Percentiles rank a stretch among this genome's conserved stretches.
phyloP scores from a whole-genome alignment of 2,888 invertebrate species.

The Andrena flavipes region DNA sequence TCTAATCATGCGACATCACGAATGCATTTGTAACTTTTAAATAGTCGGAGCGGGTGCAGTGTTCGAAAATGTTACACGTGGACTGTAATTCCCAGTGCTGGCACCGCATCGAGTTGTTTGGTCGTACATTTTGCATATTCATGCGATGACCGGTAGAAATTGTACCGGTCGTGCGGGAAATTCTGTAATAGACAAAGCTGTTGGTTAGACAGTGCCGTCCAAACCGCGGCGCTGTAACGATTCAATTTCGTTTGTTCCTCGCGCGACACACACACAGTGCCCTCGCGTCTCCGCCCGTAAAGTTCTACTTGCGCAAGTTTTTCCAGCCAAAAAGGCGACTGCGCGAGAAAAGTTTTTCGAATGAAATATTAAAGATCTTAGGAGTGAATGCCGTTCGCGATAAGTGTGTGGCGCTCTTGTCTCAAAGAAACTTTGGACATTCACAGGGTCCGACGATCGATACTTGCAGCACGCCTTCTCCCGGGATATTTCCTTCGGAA shows the following conservation, averaged over 20 bases:
- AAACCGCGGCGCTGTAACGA: conserved; percentile 13
- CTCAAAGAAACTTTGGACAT: not conserved
- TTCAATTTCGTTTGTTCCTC: conserved; percentile 21
- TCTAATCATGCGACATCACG: not conserved
- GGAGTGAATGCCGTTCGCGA: not conserved
- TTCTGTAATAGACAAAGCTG: conserved; percentile 54
- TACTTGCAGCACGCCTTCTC: no score
- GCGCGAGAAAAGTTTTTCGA: not conserved
- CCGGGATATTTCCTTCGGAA: no score
- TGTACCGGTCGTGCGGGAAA: conserved; percentile 45
- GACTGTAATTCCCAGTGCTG: conserved; percentile 35
- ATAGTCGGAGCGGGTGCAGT: not conserved
- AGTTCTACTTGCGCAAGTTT: not conserved
- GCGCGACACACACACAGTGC: no score
- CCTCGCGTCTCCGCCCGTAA: not conserved
- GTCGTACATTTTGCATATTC: conserved; percentile 72
- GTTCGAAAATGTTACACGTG: conserved; percentile 35
- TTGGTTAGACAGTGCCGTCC: not conserved
- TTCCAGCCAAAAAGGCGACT: not conserved
- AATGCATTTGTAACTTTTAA: not conserved
- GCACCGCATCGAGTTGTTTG: conserved; percentile 60
- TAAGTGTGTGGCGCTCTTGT: not conserved
- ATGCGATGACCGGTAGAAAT: conserved; percentile 66
- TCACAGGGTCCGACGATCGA: not conserved
- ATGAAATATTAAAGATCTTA: conserved; percentile 3